phyloP scores from a whole-genome alignment of 2,113 vertebrate species.

The Taurulus bubalis region DNA sequence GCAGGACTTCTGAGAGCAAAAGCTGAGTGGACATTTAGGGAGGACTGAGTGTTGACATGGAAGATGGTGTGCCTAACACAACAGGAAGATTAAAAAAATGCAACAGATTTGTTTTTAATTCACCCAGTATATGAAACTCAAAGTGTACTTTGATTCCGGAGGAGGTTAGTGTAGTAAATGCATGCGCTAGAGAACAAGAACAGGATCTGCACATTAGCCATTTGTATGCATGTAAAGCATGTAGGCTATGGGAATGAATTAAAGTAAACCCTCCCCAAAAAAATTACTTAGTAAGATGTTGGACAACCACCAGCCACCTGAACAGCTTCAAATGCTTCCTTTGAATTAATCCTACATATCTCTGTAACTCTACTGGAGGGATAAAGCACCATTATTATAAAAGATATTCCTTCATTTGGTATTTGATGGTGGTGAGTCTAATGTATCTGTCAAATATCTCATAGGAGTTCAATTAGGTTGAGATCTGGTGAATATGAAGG shows the following conservation, averaged over 20 bases:
- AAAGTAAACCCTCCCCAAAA: background rate
- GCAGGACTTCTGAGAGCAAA: constrained; percentile 72
- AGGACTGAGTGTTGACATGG: constrained; percentile 71
- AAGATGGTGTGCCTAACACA: constrained; percentile 34
- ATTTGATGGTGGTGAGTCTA: background rate
- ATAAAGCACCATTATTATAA: background rate
- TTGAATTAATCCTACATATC: background rate
- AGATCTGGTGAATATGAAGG: background rate
- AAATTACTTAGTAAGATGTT: background rate
- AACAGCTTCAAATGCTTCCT: background rate
- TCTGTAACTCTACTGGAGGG: background rate
- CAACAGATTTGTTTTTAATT: constrained; percentile 11
- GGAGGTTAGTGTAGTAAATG: background rate
- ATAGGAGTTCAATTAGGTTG: background rate
- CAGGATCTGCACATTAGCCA: background rate
- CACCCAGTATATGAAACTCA: constrained; percentile 17
- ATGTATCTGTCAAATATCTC: background rate
- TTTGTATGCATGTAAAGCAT: background rate
- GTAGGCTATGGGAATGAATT: background rate
- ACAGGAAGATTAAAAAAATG: constrained; percentile 54
- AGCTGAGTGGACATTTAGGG: constrained; percentile 60
- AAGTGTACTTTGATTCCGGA: background rate
- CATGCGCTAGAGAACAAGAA: background rate
- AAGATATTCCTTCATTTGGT: background rate
- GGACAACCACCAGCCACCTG: background rate